Conservation (phyloP, 92 coral and sea anemone species). For the Phenganax marumi region DNA sequence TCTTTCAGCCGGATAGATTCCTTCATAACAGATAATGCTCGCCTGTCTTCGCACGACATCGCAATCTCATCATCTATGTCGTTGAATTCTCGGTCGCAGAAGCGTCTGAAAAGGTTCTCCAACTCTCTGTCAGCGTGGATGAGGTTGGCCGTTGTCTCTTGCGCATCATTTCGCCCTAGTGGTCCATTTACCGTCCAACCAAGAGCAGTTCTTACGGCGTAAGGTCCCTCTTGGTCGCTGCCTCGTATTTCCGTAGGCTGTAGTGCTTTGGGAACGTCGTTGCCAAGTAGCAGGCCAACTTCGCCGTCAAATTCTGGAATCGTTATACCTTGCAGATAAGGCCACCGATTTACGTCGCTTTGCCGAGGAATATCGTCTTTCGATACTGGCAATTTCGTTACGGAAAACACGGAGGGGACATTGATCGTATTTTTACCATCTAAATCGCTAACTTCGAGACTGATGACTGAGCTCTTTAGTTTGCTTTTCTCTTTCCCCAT, state of each 20-base stretch:
- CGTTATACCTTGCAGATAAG: slow-evolving; percentile 39
- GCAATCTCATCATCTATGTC: neutral
- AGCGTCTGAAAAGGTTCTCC: neutral
- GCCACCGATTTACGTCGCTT: slow-evolving; percentile 57
- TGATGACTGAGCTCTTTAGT: slow-evolving; percentile 42
- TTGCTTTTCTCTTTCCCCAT: slow-evolving; percentile 48
- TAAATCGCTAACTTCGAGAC: slow-evolving; percentile 54
- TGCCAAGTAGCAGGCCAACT: slow-evolving; percentile 59
- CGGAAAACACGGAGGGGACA: slow-evolving; percentile 50
- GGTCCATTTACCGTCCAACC: slow-evolving; percentile 15
- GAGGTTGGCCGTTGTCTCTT: slow-evolving; percentile 11
- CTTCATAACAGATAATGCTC: neutral
- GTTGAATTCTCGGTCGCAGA: neutral
- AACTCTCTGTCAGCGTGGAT: slow-evolving; percentile 12
- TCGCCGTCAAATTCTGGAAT: slow-evolving; percentile 48
- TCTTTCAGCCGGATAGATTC: slow-evolving; percentile 7
- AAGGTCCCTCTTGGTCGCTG: slow-evolving; percentile 29
- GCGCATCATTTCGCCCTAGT: neutral
- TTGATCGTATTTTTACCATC: slow-evolving; percentile 46
- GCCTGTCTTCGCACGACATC: neutral
- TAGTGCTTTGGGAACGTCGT: slow-evolving; percentile 54
- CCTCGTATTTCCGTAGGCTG: slow-evolving; percentile 51
- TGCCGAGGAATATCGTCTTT: slow-evolving; percentile 44
- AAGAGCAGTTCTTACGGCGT: slow-evolving; percentile 40
- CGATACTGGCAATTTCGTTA: slow-evolving; percentile 53